Evolutionary conservation across 2,797 vertebrate genomes (phyloP).

Genomic region (Rhynchonycteris naso): DNA sequence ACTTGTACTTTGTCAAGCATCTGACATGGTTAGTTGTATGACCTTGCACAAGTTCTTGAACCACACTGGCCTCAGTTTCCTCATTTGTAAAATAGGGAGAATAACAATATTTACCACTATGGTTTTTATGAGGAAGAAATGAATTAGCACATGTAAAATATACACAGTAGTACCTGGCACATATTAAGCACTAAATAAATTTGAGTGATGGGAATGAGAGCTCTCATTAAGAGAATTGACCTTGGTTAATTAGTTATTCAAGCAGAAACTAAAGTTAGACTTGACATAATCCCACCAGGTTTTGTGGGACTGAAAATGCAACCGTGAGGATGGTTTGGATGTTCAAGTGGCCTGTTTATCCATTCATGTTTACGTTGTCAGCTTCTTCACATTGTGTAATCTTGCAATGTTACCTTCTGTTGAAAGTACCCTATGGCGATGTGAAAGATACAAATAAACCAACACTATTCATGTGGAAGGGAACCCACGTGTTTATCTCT

Average conservation of each 20-base stretch:
- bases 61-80: not conserved
- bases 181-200: not conserved
- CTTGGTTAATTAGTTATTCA: not conserved
- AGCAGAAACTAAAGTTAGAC: conserved; percentile 18
- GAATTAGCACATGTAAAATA: not conserved
- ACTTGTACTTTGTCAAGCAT: not conserved
- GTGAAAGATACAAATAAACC: not conserved
- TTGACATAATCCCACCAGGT: not conserved
- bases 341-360: not conserved
- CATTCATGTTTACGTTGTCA: conserved; percentile 43
- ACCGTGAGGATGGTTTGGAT: not conserved
- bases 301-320: conserved; percentile 4
- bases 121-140: conserved; percentile 38
- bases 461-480: not conserved
- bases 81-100: conserved; percentile 6
- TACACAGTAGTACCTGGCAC: not conserved
- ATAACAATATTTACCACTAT: not conserved
- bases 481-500: not conserved
- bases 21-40: not conserved
- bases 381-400: not conserved
- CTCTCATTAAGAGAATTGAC: not conserved
- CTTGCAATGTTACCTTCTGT: conserved; percentile 10
- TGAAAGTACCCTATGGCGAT: not conserved
- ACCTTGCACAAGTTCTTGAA: not conserved
- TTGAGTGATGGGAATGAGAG: not conserved